Conservation (phyloP, 2,888 invertebrate species). For the Drosophila siamana region DNA sequence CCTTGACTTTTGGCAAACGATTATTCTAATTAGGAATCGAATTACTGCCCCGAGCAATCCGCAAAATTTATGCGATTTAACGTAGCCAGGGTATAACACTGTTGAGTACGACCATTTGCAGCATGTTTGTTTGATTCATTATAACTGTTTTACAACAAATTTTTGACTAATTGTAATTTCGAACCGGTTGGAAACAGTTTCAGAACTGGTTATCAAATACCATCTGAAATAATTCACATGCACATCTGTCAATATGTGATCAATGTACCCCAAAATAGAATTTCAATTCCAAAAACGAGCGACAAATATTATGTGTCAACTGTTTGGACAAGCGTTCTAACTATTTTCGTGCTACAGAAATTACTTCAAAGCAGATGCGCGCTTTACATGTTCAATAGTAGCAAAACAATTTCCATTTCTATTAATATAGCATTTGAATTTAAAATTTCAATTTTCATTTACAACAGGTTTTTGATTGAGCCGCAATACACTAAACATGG, state of each 20-base stretch:
- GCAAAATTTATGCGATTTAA: not conserved
- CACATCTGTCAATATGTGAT: constrained; percentile 1
- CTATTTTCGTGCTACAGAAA: not conserved
- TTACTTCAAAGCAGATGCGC: constrained; percentile 4
- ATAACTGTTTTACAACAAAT: constrained; percentile 2
- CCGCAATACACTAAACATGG: constrained; percentile 59
- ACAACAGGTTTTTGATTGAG: constrained; percentile 55
- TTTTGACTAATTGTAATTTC: constrained; percentile 6
- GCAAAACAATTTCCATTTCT: constrained; percentile 18
- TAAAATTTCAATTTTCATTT: constrained; percentile 34
- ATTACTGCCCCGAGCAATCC: not conserved
- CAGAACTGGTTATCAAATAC: constrained; percentile 5
- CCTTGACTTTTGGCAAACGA: constrained; percentile 1
- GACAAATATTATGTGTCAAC: not conserved
- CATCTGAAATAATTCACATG: not conserved
- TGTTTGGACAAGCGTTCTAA: constrained; percentile 5
- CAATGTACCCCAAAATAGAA: constrained; percentile 8
- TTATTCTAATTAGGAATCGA: not conserved
- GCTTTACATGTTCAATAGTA: constrained; percentile 14
- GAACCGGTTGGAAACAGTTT: constrained; percentile 10
- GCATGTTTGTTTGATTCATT: not conserved
- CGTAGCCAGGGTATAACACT: not conserved
- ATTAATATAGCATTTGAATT: constrained; percentile 3
- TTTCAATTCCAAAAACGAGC: constrained; percentile 4
- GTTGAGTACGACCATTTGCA: not conserved